These are phyloP conservation scores for Percopsis omiscomaycus DNA, from an alignment of 2,797 vertebrate genomes.

Conservation along the genomic window DNA sequence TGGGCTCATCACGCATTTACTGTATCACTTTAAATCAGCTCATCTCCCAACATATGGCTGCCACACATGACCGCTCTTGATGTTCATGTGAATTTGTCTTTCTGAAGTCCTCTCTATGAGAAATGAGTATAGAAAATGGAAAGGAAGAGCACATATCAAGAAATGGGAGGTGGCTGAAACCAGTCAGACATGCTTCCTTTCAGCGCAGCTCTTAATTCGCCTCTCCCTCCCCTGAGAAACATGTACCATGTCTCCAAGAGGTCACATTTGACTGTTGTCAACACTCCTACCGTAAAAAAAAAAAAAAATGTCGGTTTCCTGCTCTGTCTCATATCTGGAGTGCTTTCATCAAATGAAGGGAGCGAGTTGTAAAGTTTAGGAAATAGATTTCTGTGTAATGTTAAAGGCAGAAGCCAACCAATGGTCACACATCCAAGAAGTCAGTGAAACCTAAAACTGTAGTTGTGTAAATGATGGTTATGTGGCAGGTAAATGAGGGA, in stretches of 20 bases:
- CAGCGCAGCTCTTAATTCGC: conserved; percentile 67
- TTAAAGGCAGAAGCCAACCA: conserved; percentile 62
- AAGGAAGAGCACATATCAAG: conserved; percentile 63
- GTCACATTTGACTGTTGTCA: conserved; percentile 79
- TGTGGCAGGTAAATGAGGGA: conserved; percentile 55
- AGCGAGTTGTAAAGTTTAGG: conserved; percentile 61
- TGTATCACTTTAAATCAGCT: conserved; percentile 67
- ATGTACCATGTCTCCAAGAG: conserved; percentile 71
- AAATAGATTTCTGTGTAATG: conserved; percentile 70
- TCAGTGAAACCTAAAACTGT: conserved; percentile 75
- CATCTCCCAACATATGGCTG: conserved; percentile 52
- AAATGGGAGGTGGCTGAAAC: conserved; percentile 69
- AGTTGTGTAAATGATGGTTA: conserved; percentile 76
- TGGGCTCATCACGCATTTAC: conserved; percentile 35
- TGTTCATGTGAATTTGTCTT: conserved; percentile 51
- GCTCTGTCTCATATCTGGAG: conserved; percentile 74
- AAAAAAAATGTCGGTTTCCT: conserved; percentile 67
- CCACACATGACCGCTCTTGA: conserved; percentile 46
- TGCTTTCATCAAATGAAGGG: conserved; percentile 71
- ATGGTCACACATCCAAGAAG: conserved; percentile 72
- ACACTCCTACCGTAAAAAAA: conserved; percentile 61
- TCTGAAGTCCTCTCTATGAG: conserved; percentile 56
- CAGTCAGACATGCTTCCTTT: conserved; percentile 72
- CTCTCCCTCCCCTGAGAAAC: conserved; percentile 65
- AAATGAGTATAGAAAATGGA: conserved; percentile 55